Percentiles rank a stretch among this genome's conserved stretches.
These are phyloP conservation scores for Pleuronectes platessa DNA, from an alignment of 2,113 vertebrate genomes.

Conservation along the genomic window DNA sequence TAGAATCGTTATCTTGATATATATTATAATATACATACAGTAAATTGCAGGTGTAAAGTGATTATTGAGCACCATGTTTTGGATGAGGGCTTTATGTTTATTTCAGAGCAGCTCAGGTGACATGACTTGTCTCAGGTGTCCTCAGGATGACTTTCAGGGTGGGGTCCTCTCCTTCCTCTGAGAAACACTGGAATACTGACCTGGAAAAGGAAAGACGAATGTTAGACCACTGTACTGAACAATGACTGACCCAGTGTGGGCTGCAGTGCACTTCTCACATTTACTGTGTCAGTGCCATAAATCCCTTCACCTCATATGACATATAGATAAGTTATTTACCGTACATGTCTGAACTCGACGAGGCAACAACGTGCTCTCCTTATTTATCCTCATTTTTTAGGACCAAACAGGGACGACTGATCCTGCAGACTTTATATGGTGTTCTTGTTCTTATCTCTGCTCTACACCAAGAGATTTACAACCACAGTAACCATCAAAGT, in stretches of 20 bases:
- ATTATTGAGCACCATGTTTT: background rate
- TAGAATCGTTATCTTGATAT: background rate
- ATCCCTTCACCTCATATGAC: no score
- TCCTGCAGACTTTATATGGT: background rate
- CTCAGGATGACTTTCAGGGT: slow-evolving; percentile 63
- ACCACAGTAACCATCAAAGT: background rate
- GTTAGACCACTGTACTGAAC: no score
- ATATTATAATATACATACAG: background rate
- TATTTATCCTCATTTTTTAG: background rate
- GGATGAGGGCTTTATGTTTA: background rate
- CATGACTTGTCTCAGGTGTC: slow-evolving; percentile 63
- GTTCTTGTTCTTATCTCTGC: background rate
- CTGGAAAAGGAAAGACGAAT: slow-evolving; percentile 46
- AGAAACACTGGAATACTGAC: slow-evolving; percentile 65
- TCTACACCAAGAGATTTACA: background rate
- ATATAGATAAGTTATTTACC: background rate
- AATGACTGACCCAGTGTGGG: no score
- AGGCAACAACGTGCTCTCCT: background rate
- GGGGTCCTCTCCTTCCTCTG: slow-evolving; percentile 65
- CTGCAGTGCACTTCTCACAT: no score
- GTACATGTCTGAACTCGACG: background rate
- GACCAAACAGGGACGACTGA: background rate
- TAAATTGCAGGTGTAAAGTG: background rate
- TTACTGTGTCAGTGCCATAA: no score
- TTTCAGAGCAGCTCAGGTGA: slow-evolving; percentile 59